Conservation (phyloP, 2,888 invertebrate genomes). For the Epinotia nisella region DNA sequence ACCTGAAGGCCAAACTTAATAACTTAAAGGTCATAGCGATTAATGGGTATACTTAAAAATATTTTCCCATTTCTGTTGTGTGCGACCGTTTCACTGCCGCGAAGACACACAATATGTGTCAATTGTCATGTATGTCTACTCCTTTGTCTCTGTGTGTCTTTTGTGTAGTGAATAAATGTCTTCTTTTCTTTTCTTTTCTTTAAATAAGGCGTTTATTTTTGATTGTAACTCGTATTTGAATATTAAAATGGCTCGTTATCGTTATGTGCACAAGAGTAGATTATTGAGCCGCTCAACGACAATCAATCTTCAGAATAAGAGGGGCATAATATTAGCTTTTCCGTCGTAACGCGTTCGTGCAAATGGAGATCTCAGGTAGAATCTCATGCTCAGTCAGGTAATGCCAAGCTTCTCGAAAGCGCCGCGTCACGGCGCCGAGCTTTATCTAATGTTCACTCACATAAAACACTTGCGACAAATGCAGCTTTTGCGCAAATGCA, state of each 20-base stretch:
- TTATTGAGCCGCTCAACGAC: slow-evolving; percentile 22
- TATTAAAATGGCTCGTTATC: slow-evolving; percentile 26
- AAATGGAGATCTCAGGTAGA: slow-evolving; percentile 43
- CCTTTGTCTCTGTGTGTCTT: no score
- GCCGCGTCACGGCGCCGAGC: slow-evolving; percentile 30
- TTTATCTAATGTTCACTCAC: slow-evolving; percentile 36
- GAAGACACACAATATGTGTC: no score
- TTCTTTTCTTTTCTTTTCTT: no score
- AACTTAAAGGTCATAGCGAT: slow-evolving; percentile 22
- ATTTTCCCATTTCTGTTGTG: background rate
- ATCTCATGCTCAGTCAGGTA: slow-evolving; percentile 42
- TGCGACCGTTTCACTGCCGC: no score
- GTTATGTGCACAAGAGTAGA: slow-evolving; percentile 26
- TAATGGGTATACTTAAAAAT: background rate
- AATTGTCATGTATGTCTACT: no score
- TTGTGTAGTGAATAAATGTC: no score
- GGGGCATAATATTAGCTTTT: slow-evolving; percentile 40
- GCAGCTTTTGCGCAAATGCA: slow-evolving; percentile 21
- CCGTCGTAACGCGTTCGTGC: slow-evolving; percentile 32
- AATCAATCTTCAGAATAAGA: slow-evolving; percentile 42
- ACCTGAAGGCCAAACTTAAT: background rate
- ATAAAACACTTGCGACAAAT: slow-evolving; percentile 32
- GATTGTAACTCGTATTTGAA: background rate
- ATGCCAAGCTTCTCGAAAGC: slow-evolving; percentile 37
- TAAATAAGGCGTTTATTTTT: background rate